Conservation (phyloP, 2,113 vertebrate species). For the Calidris pygmaea region DNA sequence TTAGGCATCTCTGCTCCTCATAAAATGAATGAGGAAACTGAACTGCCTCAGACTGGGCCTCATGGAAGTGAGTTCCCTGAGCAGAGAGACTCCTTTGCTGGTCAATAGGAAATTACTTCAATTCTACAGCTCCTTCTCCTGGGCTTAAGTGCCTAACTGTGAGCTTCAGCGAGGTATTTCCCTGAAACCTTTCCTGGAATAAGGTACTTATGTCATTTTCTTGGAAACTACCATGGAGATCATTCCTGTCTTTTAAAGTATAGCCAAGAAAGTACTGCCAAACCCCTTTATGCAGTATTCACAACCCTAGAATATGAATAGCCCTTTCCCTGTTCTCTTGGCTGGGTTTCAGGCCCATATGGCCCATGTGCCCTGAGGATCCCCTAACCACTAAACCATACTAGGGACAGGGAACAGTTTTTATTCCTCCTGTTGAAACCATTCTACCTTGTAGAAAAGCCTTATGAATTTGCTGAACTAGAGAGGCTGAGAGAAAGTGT, state of each 20-base stretch:
- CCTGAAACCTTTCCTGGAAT: conserved; percentile 64
- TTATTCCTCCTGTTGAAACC: background rate
- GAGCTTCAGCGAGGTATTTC: conserved; percentile 54
- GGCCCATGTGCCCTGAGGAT: conserved; percentile 6
- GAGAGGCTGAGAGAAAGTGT: background rate
- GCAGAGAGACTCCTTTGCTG: conserved; percentile 7
- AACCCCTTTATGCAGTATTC: background rate
- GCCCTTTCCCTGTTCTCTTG: background rate
- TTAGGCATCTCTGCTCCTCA: background rate
- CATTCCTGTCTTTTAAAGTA: conserved; percentile 47
- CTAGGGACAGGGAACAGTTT: background rate
- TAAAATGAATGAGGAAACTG: background rate
- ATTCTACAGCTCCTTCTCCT: background rate
- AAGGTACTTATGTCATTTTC: conserved; percentile 62
- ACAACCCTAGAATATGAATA: conserved; percentile 13
- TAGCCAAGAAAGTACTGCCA: conserved; percentile 55
- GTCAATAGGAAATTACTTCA: conserved; percentile 8
- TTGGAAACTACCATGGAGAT: conserved; percentile 31
- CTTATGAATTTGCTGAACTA: background rate
- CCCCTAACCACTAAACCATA: conserved; percentile 18
- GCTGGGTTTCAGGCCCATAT: background rate
- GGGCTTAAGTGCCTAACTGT: background rate
- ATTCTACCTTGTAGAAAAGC: background rate
- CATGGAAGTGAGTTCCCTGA: background rate
- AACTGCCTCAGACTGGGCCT: background rate